A percentile compares a stretch with the other conserved stretches of the same genome.
Conservation (phyloP, 2,113 vertebrate species). For the Peromyscus maniculatus region DNA sequence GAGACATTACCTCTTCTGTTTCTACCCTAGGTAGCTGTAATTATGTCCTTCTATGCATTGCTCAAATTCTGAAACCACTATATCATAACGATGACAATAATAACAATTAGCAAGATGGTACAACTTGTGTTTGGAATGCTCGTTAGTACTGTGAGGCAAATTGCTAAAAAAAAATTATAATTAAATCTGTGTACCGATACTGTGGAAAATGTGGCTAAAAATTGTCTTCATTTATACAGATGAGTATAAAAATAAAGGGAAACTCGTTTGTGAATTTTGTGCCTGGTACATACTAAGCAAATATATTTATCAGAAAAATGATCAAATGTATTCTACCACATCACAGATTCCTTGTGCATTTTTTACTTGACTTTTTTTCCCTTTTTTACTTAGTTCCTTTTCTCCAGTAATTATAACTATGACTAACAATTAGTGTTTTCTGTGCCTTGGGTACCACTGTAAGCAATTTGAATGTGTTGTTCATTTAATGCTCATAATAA, state of each 20-base stretch:
- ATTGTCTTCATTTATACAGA: background rate
- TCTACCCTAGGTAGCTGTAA: slow-evolving; percentile 32
- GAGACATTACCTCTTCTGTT: slow-evolving; percentile 10
- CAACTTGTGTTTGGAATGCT: slow-evolving; percentile 41
- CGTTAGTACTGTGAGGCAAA: slow-evolving; percentile 47
- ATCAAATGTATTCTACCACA: background rate
- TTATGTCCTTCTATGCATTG: background rate
- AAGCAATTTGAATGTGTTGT: slow-evolving; percentile 20
- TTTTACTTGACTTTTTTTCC: background rate
- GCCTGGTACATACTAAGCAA: background rate
- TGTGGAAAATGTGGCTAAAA: background rate
- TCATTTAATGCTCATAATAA: slow-evolving; percentile 58
- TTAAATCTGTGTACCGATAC: slow-evolving; percentile 49
- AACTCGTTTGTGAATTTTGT: background rate
- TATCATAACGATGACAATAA: slow-evolving; percentile 34
- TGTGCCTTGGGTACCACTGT: background rate
- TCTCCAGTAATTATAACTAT: slow-evolving; percentile 45
- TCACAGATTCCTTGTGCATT: slow-evolving; percentile 19
- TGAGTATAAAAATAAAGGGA: background rate
- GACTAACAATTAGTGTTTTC: slow-evolving; percentile 34
- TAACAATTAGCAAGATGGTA: slow-evolving; percentile 58
- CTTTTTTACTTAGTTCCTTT: slow-evolving; percentile 26
- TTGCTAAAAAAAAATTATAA: slow-evolving; percentile 51
- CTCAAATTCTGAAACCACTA: slow-evolving; percentile 38
- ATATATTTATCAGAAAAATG: slow-evolving; percentile 22